Percentiles rank a stretch among this genome's conserved stretches.
Evolutionary conservation across 2,113 vertebrate genomes (phyloP).

Genomic region (Lepus timidus): DNA sequence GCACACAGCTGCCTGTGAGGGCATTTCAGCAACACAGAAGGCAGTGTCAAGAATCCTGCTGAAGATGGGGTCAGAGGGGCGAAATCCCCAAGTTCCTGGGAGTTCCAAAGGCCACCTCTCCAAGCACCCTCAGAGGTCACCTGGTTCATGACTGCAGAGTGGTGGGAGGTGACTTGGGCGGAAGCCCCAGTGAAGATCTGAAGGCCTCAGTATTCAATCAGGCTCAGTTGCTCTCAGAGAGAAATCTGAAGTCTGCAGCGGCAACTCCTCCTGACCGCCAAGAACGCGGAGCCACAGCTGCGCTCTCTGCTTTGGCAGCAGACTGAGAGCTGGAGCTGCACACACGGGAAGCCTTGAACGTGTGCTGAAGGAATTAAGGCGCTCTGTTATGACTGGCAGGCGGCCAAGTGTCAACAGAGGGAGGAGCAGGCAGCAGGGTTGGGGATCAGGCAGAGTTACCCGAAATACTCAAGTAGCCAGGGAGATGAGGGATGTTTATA

Average conservation of each 20-base stretch:
- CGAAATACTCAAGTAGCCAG: neutral
- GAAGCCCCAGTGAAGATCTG: neutral
- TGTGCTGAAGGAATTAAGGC: neutral
- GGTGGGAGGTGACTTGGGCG: neutral
- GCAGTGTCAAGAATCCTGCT: neutral
- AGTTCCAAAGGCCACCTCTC: neutral
- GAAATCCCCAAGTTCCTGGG: neutral
- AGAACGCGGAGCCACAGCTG: constrained; percentile 19
- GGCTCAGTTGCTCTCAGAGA: neutral
- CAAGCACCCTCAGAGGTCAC: neutral
- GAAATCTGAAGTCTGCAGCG: neutral
- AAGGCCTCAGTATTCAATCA: neutral
- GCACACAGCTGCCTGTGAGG: neutral
- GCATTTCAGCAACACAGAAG: neutral
- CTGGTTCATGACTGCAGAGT: neutral
- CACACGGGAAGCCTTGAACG: neutral
- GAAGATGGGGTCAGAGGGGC: neutral
- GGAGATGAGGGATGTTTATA: no score
- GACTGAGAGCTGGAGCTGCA: neutral
- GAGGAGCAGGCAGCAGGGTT: neutral
- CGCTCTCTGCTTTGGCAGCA: neutral
- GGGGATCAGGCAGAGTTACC: neutral
- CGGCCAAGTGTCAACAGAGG: neutral
- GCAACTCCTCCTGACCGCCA: fast-evolving
- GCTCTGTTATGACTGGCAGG: neutral